phyloP scores from a whole-genome alignment of 2,113 vertebrate species.

The Sturnus vulgaris region DNA sequence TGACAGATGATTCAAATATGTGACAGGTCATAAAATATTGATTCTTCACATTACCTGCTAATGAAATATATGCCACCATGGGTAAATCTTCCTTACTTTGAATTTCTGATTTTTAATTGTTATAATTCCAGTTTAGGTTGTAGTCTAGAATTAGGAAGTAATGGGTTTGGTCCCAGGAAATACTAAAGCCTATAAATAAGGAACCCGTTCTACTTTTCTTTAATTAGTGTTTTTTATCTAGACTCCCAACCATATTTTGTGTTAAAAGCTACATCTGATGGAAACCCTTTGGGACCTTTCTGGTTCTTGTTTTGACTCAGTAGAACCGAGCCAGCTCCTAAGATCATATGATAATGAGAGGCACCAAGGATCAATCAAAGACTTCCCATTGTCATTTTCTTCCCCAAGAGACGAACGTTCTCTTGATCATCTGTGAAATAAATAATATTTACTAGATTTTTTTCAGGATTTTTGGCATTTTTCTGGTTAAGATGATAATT shows the following conservation, averaged over 20 bases:
- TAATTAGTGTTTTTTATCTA: not conserved
- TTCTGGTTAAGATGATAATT: not conserved
- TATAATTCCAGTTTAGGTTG: not conserved
- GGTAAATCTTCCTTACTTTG: not conserved
- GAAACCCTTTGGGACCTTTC: not conserved
- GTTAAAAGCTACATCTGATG: not conserved
- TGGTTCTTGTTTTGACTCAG: not conserved
- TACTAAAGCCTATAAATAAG: not conserved
- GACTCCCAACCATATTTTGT: not conserved
- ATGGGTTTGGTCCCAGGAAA: not conserved
- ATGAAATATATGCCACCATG: not conserved
- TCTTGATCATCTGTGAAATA: not conserved
- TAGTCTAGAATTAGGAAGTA: not conserved
- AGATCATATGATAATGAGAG: not conserved
- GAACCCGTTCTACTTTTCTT: not conserved
- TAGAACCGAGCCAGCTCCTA: not conserved
- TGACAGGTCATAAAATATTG: conserved; percentile 45
- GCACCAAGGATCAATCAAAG: not conserved
- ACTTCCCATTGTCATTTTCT: not conserved
- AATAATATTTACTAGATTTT: not conserved
- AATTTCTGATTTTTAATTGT: not conserved
- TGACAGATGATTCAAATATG: conserved; percentile 22
- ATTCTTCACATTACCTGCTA: conserved; percentile 17
- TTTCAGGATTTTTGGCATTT: not conserved
- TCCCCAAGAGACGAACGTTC: not conserved